A percentile compares a stretch with the other conserved stretches of the same genome.
These are phyloP conservation scores for Diorhabda carinulata DNA, from an alignment of 1,140 invertebrate species.

Conservation along the genomic window DNA sequence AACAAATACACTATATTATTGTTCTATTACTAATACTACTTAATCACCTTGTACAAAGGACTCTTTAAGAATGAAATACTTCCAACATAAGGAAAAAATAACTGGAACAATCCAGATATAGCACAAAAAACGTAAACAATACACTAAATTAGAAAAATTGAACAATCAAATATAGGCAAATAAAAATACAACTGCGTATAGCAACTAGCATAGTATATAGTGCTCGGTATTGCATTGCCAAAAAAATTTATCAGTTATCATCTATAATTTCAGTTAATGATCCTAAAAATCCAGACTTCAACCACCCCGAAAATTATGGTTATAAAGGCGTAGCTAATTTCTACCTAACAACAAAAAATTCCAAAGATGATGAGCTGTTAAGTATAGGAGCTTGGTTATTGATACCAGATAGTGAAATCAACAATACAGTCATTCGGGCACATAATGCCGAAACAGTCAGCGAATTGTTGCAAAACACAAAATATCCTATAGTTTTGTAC, in stretches of 20 bases:
- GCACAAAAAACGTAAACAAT: too few relatives aligned
- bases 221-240: too few relatives aligned
- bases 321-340: slow-evolving; percentile 33
- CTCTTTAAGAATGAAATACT: too few relatives aligned
- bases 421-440: slow-evolving; percentile 18
- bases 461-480: slow-evolving; percentile 24
- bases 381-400: slow-evolving; percentile 40
- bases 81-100: too few relatives aligned
- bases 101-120: too few relatives aligned
- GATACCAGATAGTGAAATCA: slow-evolving; percentile 31
- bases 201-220: too few relatives aligned
- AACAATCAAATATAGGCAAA: too few relatives aligned
- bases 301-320: slow-evolving; percentile 29
- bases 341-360: slow-evolving; percentile 30
- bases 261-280: slow-evolving; percentile 23
- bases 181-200: too few relatives aligned
- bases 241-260: neutral
- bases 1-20: too few relatives aligned
- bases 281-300: slow-evolving; percentile 29
- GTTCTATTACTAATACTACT: too few relatives aligned
- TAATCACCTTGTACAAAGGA: too few relatives aligned
- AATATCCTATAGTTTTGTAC: slow-evolving; percentile 33
- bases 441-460: neutral
- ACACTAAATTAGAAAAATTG: too few relatives aligned
- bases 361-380: slow-evolving; percentile 21